Conservation (phyloP, 2,888 invertebrate species). For the Cyclophora punctaria region DNA sequence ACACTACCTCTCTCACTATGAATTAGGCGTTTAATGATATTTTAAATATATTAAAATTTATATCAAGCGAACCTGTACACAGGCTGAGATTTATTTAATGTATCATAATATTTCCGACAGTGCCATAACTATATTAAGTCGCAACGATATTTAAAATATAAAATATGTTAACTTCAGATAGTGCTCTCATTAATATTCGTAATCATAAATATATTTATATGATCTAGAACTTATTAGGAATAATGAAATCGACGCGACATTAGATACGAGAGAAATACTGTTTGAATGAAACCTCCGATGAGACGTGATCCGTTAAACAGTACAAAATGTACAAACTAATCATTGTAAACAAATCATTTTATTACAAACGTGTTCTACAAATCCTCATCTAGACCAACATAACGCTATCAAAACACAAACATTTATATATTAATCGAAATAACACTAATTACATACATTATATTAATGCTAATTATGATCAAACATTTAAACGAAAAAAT, state of each 20-base stretch:
- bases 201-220: conserved; percentile 68
- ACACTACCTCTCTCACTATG: conserved; percentile 70
- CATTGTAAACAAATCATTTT: conserved; percentile 28
- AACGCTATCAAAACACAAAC: conserved; percentile 51
- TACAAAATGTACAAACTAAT: conserved; percentile 29
- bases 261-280: conserved; percentile 24
- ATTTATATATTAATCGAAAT: conserved; percentile 54
- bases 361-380: conserved; percentile 31
- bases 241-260: conserved; percentile 43
- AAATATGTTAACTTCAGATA: conserved; percentile 27
- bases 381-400: conserved; percentile 42
- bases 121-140: conserved; percentile 33
- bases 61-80: conserved; percentile 48
- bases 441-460: conserved; percentile 62
- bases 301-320: conserved; percentile 27
- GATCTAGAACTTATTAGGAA: conserved; percentile 70
- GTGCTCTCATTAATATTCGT: conserved; percentile 30
- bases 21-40: conserved; percentile 63
- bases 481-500: conserved; percentile 41
- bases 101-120: conserved; percentile 30
- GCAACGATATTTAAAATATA: conserved; percentile 29
- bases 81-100: conserved; percentile 36
- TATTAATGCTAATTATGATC: conserved; percentile 56
- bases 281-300: conserved; percentile 24
- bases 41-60: conserved; percentile 56